These are phyloP conservation scores for Sebastes cheni DNA, from an alignment of 2,797 vertebrate species.

Conservation along the genomic window DNA sequence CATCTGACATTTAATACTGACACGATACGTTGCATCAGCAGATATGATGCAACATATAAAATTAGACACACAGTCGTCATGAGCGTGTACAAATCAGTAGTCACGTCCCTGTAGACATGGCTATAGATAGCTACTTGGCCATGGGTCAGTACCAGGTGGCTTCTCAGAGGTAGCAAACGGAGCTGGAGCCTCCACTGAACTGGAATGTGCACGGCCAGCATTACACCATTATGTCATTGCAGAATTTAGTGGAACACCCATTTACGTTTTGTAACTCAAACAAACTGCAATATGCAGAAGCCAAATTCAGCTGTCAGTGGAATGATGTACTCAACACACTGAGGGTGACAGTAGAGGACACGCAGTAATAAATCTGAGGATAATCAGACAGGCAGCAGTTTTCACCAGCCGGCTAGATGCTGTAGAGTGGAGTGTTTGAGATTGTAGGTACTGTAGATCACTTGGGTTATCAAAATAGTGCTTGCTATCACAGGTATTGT, in stretches of 20 bases:
- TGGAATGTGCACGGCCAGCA: constrained; percentile 3
- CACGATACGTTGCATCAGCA: neutral
- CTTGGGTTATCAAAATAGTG: neutral
- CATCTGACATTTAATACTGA: too few species aligned
- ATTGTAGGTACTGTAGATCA: constrained; percentile 1
- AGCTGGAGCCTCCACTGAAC: constrained; percentile 21
- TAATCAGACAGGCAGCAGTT: constrained; percentile 22
- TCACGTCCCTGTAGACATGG: constrained; percentile 10
- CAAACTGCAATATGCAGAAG: neutral
- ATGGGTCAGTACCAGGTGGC: constrained; percentile 53
- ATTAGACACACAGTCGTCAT: constrained; percentile 19
- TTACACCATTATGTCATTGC: neutral
- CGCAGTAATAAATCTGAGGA: constrained; percentile 29
- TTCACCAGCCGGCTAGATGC: neutral
- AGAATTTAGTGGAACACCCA: neutral
- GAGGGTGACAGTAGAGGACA: constrained; percentile 31
- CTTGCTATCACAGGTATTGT: neutral
- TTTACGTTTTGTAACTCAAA: constrained; percentile 9
- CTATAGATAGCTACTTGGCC: constrained; percentile 61
- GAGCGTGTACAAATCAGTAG: neutral
- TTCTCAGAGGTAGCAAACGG: constrained; percentile 40
- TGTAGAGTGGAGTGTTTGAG: constrained; percentile 8
- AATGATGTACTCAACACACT: constrained; percentile 2
- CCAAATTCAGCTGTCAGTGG: constrained; percentile 9
- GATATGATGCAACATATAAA: neutral